Evolutionary conservation across 2,797 vertebrate species (phyloP), one percentile per base, ranked within the genome.

Genomic region (Gadopsis marmoratus): DNA sequence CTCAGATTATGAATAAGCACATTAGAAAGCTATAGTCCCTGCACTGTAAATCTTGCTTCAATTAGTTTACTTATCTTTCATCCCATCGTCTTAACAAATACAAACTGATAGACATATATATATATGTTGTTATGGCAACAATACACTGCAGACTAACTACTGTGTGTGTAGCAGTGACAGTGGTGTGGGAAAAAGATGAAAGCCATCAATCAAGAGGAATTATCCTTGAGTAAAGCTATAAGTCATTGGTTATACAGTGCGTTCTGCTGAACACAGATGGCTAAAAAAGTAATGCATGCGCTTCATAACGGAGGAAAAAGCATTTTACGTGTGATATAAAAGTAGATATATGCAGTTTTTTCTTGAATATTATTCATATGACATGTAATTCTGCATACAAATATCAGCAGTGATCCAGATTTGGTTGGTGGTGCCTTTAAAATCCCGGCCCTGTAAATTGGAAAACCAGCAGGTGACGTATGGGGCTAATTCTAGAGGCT

Each of bases 121-220:
- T 53, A 56, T 74, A n/a, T 68, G 75, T 86, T 78, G 78, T 86
- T 81, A 87, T 79, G 78, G 81, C 76, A 75, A 86, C 66, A 43
- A 71, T 67, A 65, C 71, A 65, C 47, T 29, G 53, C 47, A 39
- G 63, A 71, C 74, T 71, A 67, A 71, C 31, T 31, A 43, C 45
- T 56, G 43, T 70, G 41, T 45, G 48, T 54, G 63, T 71, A 51
- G 75, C 31, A 53, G 50, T 55, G 66, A 63, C 43, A 63, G 68
- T 12, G 4, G 3, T 29, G 75, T 23, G 26, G 50, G 2, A 66
- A 74, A 61, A 67, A 26, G 16, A 23, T 55, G 43, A 75, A 61
- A 75, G 33, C 50, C 19, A 66, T 89, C 76, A 83, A 79, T 87
- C 79, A 82, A 68, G 23, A 64, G 48, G 72, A 77, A 84, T 67